phyloP scores from a whole-genome alignment of 2,113 vertebrate species.

The Opisthocomus hoazin region DNA sequence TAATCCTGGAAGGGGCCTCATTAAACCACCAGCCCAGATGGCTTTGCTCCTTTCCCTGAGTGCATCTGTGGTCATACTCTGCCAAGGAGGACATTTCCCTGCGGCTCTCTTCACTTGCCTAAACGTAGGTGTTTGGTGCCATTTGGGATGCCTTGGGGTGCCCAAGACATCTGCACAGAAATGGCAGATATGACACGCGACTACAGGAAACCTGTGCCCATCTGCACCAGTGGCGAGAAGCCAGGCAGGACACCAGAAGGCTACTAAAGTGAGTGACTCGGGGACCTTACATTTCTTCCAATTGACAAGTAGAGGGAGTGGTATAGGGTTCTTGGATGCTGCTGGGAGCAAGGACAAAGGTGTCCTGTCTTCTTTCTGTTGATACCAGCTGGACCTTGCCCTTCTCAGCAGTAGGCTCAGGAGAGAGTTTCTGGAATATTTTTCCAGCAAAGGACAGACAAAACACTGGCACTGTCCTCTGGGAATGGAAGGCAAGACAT shows the following conservation, averaged over 20 bases:
- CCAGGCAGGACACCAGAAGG: not conserved
- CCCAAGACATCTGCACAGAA: slow-evolving; percentile 13
- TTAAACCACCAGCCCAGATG: not conserved
- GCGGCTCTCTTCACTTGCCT: not conserved
- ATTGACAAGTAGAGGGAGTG: not conserved
- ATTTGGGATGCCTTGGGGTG: not conserved
- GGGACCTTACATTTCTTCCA: not conserved
- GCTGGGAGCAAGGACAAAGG: not conserved
- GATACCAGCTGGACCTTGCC: not conserved
- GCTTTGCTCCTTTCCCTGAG: not conserved
- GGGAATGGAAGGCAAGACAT: not conserved
- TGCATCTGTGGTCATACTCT: not conserved
- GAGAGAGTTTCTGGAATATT: not conserved
- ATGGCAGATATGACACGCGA: not conserved
- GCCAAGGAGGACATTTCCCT: not conserved
- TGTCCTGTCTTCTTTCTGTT: not conserved
- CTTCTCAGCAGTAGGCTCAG: not conserved
- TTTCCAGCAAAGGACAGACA: not conserved
- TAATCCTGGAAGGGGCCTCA: not conserved
- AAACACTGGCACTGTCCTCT: rapidly evolving
- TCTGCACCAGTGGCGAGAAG: slow-evolving; percentile 21
- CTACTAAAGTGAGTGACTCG: not conserved
- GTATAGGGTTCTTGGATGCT: not conserved
- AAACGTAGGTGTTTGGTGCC: not conserved
- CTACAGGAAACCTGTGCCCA: not conserved